A percentile compares a stretch with the other conserved stretches of the same genome.
These are phyloP conservation scores for Hyphantria cunea DNA, from an alignment of 1,140 invertebrate genomes.

Conservation along the genomic window DNA sequence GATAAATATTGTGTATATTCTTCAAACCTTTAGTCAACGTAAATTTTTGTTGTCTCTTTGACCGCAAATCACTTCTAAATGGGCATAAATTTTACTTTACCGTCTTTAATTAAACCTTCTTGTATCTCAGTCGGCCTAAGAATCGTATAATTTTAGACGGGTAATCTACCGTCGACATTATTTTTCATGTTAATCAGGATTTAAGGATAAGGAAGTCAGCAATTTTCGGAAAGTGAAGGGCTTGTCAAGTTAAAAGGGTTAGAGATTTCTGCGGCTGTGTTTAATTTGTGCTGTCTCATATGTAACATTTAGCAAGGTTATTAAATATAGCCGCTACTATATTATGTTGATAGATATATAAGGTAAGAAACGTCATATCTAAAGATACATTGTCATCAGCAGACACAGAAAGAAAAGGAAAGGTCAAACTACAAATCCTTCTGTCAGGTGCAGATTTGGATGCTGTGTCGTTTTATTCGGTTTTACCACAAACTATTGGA, in stretches of 20 bases:
- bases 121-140: constrained; percentile 9
- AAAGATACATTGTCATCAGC: too few relatives aligned
- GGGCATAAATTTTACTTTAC: constrained; percentile 6
- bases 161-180: neutral
- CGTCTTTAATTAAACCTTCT: constrained; percentile 8
- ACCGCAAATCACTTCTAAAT: neutral
- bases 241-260: neutral
- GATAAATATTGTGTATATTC: constrained; percentile 1
- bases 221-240: neutral
- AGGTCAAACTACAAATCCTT: too few relatives aligned
- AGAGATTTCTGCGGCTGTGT: neutral
- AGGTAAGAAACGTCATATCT: too few relatives aligned
- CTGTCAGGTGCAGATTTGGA: too few relatives aligned
- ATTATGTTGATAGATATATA: too few relatives aligned
- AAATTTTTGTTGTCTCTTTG: neutral
- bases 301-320: too few relatives aligned
- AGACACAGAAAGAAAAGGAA: too few relatives aligned
- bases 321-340: too few relatives aligned
- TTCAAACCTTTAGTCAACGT: constrained; percentile 6
- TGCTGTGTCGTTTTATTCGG: too few relatives aligned
- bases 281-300: neutral
- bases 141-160: constrained; percentile 12
- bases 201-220: neutral
- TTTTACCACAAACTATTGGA: too few relatives aligned
- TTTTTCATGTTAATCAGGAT: neutral